Conservation (phyloP, 2,113 vertebrate species). For the Syngnathoides biaculeatus region DNA sequence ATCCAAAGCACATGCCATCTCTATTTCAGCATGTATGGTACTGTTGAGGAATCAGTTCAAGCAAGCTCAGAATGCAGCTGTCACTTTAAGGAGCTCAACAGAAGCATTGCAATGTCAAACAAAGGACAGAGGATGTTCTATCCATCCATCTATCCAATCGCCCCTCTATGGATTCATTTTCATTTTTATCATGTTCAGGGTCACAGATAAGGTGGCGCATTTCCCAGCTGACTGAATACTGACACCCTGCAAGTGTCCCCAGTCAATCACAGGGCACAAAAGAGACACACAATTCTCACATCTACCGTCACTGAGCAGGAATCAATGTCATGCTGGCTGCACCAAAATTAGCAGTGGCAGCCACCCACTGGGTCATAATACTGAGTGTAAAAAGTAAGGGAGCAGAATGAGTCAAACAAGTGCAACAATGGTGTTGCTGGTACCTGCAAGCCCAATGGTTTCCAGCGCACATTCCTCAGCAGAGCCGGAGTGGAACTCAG, state of each 20-base stretch:
- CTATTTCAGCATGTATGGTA: neutral
- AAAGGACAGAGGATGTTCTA: slow-evolving; percentile 12
- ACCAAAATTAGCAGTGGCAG: neutral
- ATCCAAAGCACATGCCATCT: slow-evolving; percentile 12
- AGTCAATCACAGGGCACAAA: neutral
- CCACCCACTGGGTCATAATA: neutral
- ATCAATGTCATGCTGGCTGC: neutral
- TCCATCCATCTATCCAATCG: neutral
- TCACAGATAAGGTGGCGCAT: neutral
- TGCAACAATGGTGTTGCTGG: neutral
- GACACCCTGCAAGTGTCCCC: neutral
- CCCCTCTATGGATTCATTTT: too few species aligned
- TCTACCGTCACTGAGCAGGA: neutral
- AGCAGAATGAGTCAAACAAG: neutral
- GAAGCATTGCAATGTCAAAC: slow-evolving; percentile 39
- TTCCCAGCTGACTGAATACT: neutral
- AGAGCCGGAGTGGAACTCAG: slow-evolving; percentile 84
- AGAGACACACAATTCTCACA: neutral
- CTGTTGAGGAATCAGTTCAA: slow-evolving; percentile 55
- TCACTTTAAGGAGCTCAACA: slow-evolving; percentile 18
- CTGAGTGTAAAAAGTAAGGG: neutral
- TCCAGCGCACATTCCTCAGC: slow-evolving; percentile 87
- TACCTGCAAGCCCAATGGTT: slow-evolving; percentile 85
- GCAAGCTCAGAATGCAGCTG: slow-evolving; percentile 55
- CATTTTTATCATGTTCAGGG: neutral